Evolutionary conservation across 2,113 vertebrate species (phyloP), one percentile per base, ranked within the genome.

Genomic region (Progne subis): DNA sequence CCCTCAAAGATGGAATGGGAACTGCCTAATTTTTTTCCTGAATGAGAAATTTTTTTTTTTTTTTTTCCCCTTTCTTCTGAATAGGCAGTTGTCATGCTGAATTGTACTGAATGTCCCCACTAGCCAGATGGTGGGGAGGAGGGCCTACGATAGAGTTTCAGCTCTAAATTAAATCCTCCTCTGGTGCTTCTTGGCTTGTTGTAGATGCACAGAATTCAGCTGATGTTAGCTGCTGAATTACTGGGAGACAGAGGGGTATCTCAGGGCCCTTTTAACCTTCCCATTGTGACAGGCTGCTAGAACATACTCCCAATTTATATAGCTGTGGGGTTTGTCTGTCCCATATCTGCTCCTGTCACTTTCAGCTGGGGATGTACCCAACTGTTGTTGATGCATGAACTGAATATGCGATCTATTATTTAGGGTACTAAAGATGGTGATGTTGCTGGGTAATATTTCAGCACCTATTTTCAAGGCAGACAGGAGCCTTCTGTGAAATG

Each of bases 101-200:
- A 74, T 94, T 50, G 90, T 86, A 86, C 93, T 74, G 52, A 69
- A 72, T n/a, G 90, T 96, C 92, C 74, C 85, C 60, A 72, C 46
- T 41, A 95, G 68, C 67, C 90, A 94, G 93, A 95, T 93, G 94
- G 95, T 70, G 23, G 90, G 70, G 90, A 92, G 90, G 89, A 95
- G 68, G 87, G 71, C 24, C 77, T 63, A 65, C 0, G 0, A 55
- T 43, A 67, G 20, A 82, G 34, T 89, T 94, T 86, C 31, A 24
- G 80, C 46, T 85, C 78, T 14, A 85, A 87, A 82, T 94, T 60
- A 94, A 92, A 81, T 64, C 70, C 50, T 78, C 46, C 78, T 96
- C 65, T 86, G 55, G 84, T 95, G 59, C 53, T 76, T 82, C 77
- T 87, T 90, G 87, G 74, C 68, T 92, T 67, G 37, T 28, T 91